phyloP scores from a whole-genome alignment of 2,113 vertebrate genomes.

The Alligator mississippiensis region DNA sequence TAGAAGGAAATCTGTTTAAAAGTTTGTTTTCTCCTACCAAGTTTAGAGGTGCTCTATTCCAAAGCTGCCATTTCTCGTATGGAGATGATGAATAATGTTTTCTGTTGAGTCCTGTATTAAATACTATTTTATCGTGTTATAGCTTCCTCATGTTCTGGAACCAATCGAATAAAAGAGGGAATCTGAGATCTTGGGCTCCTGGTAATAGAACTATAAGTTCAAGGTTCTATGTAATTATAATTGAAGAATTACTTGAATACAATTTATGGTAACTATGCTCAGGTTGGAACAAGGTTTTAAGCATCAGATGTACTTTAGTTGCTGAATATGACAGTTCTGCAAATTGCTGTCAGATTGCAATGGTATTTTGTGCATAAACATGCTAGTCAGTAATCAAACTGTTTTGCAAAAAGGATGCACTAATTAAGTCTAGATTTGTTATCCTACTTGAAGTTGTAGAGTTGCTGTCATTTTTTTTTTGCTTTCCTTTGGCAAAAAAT shows the following conservation, averaged over 20 bases:
- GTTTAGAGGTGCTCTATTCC: not conserved
- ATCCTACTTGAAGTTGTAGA: slow-evolving; percentile 64
- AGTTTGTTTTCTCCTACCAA: not conserved
- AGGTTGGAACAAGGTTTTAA: not conserved
- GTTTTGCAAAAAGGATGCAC: slow-evolving; percentile 66
- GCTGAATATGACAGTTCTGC: slow-evolving; percentile 66
- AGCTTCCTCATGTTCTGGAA: not conserved
- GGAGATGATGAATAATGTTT: not conserved
- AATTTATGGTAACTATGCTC: not conserved
- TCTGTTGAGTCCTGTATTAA: not conserved
- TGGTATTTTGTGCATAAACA: slow-evolving; percentile 54
- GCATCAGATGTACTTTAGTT: slow-evolving; percentile 20
- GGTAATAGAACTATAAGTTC: not conserved
- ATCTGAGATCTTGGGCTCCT: not conserved
- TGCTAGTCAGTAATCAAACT: slow-evolving; percentile 57
- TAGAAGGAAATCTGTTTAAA: fast-evolving
- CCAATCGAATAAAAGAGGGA: not conserved
- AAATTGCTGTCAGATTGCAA: slow-evolving; percentile 67
- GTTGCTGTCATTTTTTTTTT: slow-evolving; percentile 58
- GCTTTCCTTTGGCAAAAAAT: slow-evolving; percentile 60
- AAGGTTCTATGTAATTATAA: not conserved
- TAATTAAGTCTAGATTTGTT: slow-evolving; percentile 71
- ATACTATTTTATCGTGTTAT: not conserved
- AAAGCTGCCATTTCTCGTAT: fast-evolving
- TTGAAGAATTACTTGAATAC: slow-evolving; percentile 4